phyloP scores from a whole-genome alignment of 2,113 vertebrate genomes.

The Nipponia nippon region DNA sequence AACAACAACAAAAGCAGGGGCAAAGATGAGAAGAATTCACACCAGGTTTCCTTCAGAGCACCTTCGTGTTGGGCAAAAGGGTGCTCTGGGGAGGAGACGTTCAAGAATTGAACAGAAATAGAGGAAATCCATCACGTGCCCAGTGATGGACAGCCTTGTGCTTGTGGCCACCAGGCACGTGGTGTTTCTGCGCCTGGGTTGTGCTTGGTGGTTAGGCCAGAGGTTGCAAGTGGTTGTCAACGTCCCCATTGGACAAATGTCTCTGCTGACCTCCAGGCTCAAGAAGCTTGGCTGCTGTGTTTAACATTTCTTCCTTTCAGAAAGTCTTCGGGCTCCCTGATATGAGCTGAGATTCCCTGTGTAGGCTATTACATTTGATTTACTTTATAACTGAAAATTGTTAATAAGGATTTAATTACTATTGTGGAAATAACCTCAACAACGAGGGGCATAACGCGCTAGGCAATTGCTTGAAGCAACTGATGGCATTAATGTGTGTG shows the following conservation, averaged over 20 bases:
- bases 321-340: background rate
- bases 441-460: accelerated
- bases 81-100: background rate
- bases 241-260: background rate
- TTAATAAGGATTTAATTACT: slow-evolving; percentile 1
- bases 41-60: background rate
- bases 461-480: background rate
- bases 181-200: background rate
- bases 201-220: background rate
- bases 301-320: background rate
- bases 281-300: background rate
- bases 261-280: background rate
- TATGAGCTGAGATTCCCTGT: background rate
- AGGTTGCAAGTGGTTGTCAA: background rate
- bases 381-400: background rate
- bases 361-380: background rate
- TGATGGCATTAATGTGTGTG: background rate
- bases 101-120: background rate
- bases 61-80: background rate
- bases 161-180: background rate
- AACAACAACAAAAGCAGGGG: background rate
- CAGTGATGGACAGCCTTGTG: background rate
- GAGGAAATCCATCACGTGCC: background rate
- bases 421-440: background rate
- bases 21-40: background rate